A percentile compares a stretch with the other conserved stretches of the same genome.
These are phyloP conservation scores for Pitta sordida DNA, from an alignment of 2,113 vertebrate genomes.

Conservation along the genomic window DNA sequence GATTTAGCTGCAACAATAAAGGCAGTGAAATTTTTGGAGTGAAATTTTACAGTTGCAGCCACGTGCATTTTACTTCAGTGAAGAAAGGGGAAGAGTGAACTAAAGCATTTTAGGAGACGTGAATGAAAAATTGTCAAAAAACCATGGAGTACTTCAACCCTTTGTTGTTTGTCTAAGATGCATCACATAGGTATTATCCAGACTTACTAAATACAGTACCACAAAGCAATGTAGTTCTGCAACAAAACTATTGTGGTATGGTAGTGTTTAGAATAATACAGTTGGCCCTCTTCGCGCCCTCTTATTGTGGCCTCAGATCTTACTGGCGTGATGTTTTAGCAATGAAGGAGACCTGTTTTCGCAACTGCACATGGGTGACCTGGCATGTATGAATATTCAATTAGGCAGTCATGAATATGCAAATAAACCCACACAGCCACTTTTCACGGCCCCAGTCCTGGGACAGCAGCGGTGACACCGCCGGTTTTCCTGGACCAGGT, in stretches of 20 bases:
- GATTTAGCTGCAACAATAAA: background rate
- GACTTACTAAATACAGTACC: background rate
- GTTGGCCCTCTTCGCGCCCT: no score
- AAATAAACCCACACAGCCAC: no score
- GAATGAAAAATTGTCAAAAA: background rate
- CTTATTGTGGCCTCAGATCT: no score
- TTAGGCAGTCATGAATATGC: no score
- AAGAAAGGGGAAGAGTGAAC: background rate
- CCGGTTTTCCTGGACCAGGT: no score
- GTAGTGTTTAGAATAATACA: background rate
- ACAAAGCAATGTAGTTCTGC: background rate
- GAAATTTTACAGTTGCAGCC: background rate
- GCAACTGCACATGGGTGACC: no score
- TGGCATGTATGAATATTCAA: no score
- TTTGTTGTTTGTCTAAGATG: background rate
- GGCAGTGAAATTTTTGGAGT: background rate
- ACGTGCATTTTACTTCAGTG: background rate
- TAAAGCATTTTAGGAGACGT: background rate
- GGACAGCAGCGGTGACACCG: no score
- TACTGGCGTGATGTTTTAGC: no score
- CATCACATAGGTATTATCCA: background rate
- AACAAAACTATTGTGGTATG: background rate
- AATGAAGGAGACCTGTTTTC: no score
- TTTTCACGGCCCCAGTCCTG: no score
- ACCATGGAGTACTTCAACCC: background rate